These are phyloP conservation scores for Butorides virescens DNA, from an alignment of 2,113 vertebrate genomes.

Conservation along the genomic window DNA sequence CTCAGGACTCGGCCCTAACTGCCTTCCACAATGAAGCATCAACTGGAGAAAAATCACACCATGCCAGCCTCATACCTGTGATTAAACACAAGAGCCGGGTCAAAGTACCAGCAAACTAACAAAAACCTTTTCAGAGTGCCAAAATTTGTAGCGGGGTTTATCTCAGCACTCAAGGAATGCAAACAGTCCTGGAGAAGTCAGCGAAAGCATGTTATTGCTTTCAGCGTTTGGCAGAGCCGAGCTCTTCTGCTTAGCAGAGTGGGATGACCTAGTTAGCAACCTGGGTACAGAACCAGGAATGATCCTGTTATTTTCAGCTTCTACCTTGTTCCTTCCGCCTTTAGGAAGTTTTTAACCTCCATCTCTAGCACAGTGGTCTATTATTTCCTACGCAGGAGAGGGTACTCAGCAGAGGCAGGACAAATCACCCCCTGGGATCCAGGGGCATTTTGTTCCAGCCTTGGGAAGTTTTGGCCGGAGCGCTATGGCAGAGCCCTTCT, in stretches of 20 bases:
- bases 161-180: background rate
- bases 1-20: background rate
- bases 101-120: background rate
- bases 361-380: background rate
- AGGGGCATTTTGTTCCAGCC: background rate
- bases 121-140: background rate
- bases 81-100: background rate
- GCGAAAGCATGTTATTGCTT: background rate
- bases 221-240: background rate
- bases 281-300: slow-evolving; percentile 18
- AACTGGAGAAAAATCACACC: background rate
- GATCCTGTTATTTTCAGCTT: slow-evolving; percentile 5
- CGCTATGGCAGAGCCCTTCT: background rate
- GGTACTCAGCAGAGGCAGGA: background rate
- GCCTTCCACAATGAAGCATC: background rate
- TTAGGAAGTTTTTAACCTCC: background rate
- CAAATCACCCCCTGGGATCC: background rate
- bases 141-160: background rate
- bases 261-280: slow-evolving; percentile 57
- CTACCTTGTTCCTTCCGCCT: background rate
- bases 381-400: background rate
- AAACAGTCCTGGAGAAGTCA: background rate
- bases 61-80: background rate
- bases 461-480: background rate
- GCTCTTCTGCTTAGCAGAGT: background rate